Evolutionary conservation across 2,113 vertebrate genomes (phyloP), one percentile per base, ranked within the genome.

Genomic region (Hippoglossus stenolepis): DNA sequence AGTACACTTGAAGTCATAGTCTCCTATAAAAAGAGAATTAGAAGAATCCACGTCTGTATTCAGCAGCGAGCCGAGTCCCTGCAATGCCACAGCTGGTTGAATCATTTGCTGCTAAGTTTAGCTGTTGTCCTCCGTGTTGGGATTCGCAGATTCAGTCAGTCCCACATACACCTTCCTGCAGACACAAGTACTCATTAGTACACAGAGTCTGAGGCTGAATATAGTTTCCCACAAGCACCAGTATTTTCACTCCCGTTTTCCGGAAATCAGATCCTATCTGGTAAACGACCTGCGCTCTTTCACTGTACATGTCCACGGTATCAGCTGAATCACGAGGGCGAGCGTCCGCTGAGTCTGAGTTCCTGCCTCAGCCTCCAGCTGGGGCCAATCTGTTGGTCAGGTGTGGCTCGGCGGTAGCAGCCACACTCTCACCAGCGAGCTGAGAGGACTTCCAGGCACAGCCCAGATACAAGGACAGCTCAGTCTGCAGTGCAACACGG

Each of bases 321-420:
- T 54, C 54, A 24, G 10, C 54, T 24, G 54, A 57, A 57, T 57
- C n/a, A 13, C 10, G 18, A 57, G 54, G 54, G 0, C 0, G n/a
- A 57, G 54, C 18, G 12, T 58, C 57, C 57, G 5, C 57, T 26
- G 57, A 5, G 57, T 58, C 57, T 26, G 57, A 28, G 57, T 24
- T 57, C 21, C 54, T 58, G 57, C 24, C 63, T 75, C 51, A 3
- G 73, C 31, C 70, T 79, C 93, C 91, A 75, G 89, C 93, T 85
- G 91, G 84, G 93, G 53, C 86, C 93, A 93, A 94, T 94, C 94
- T 94, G 93, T 84, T 66, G 62, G 83, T 89, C 85, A 89, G 88
- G 84, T 84, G 90, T 77, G 77, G 68, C 90, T 85, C 86, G 43
- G 88, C 68, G 77, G 86, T 87, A 58, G 70, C 72, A 73, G 73